These are phyloP conservation scores for Spinus pinus DNA, from an alignment of 2,797 vertebrate genomes.

Conservation along the genomic window DNA sequence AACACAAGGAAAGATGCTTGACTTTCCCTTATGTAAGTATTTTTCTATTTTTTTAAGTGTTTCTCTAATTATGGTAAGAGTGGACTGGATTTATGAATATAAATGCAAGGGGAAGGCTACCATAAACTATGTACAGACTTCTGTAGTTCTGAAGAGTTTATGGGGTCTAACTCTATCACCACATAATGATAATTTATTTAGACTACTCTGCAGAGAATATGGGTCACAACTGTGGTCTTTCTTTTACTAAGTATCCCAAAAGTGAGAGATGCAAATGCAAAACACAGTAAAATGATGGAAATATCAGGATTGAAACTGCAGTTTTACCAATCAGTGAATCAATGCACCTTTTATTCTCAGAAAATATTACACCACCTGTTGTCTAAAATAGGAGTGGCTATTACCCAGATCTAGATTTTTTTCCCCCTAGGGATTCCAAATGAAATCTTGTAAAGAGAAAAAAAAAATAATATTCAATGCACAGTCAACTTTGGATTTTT, in stretches of 20 bases:
- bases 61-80: neutral
- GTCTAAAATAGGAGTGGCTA: neutral
- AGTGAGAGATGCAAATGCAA: neutral
- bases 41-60: neutral
- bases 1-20: neutral
- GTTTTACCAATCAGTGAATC: neutral
- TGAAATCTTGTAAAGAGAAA: neutral
- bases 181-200: neutral
- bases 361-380: neutral
- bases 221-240: neutral
- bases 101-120: neutral
- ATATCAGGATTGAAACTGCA: neutral
- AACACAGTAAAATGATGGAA: neutral
- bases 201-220: neutral
- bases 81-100: neutral
- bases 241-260: neutral
- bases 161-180: neutral
- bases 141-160: neutral
- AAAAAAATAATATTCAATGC: neutral
- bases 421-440: neutral
- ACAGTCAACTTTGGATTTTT: conserved; percentile 10
- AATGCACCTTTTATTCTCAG: neutral
- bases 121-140: neutral
- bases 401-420: neutral
- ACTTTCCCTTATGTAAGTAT: neutral